phyloP scores from a whole-genome alignment of 30 jellyfish, hydroid and myxozoan genomes.

The Aurelia aurita region DNA sequence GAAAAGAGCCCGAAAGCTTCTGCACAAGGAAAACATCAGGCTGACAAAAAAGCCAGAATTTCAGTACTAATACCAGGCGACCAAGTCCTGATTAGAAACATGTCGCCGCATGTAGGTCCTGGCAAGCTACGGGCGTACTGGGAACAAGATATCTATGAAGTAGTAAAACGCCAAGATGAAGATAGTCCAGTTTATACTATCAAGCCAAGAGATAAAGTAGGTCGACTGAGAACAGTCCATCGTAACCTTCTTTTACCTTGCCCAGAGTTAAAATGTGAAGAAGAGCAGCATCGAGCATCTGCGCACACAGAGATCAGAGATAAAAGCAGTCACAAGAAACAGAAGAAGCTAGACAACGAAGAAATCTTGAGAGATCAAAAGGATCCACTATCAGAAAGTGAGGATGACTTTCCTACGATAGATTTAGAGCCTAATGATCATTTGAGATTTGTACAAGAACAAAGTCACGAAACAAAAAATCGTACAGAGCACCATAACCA shows the following conservation, averaged over 20 bases:
- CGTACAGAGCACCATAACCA: too few relatives aligned
- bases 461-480: too few relatives aligned
- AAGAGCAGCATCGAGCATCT: background rate
- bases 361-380: too few relatives aligned
- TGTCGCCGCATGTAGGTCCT: constrained; percentile 44
- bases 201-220: background rate
- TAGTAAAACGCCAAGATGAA: constrained; percentile 11
- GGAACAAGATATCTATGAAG: constrained; percentile 29
- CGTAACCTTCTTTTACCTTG: background rate
- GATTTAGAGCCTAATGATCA: background rate
- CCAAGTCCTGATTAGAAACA: constrained; percentile 22
- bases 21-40: constrained; percentile 1
- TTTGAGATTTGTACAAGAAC: background rate
- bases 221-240: background rate
- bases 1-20: constrained; percentile 24
- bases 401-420: background rate
- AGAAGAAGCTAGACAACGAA: background rate
- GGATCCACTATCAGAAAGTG: background rate
- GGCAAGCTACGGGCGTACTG: constrained; percentile 36
- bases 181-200: background rate
- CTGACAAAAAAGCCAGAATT: constrained; percentile 15
- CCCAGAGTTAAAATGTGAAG: background rate
- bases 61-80: constrained; percentile 35
- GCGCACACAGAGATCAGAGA: background rate
- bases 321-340: background rate